A percentile compares a stretch with the other conserved stretches of the same genome.
Conservation (phyloP, 2,797 vertebrate genomes). For the Anguilla obscura region DNA sequence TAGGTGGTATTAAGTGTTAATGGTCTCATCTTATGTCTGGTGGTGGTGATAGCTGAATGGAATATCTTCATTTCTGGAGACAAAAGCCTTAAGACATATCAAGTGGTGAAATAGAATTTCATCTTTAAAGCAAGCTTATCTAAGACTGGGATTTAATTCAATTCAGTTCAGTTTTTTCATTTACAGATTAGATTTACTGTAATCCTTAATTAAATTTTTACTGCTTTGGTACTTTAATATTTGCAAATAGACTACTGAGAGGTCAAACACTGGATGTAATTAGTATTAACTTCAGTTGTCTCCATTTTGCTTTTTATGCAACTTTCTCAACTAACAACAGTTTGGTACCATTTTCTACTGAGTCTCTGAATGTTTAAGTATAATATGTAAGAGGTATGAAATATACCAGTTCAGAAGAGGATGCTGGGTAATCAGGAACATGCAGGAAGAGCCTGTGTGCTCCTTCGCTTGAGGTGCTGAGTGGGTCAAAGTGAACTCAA, state of each 20-base stretch:
- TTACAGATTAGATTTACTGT: not conserved
- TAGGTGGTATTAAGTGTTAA: not conserved
- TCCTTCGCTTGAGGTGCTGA: not conserved
- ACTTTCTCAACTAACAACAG: not conserved
- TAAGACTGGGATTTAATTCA: not conserved
- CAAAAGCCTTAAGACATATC: not conserved
- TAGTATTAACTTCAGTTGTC: not conserved
- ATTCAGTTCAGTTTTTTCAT: not conserved
- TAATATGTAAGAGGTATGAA: not conserved
- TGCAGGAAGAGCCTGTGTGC: not conserved
- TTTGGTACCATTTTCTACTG: no score
- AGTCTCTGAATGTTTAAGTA: no score
- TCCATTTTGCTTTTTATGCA: not conserved
- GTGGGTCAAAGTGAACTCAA: not conserved
- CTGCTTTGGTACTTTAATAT: not conserved
- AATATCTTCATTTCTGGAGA: not conserved
- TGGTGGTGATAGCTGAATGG: not conserved
- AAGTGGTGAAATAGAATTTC: not conserved
- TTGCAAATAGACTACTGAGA: not conserved
- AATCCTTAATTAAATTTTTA: not conserved
- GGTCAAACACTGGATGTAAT: not conserved
- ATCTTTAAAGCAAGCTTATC: not conserved
- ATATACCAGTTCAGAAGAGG: not conserved
- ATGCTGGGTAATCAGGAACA: not conserved
- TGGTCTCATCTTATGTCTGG: not conserved